Evolutionary conservation across 1,140 invertebrate species (phyloP).

Genomic region (Drosophila pseudoobscura): DNA sequence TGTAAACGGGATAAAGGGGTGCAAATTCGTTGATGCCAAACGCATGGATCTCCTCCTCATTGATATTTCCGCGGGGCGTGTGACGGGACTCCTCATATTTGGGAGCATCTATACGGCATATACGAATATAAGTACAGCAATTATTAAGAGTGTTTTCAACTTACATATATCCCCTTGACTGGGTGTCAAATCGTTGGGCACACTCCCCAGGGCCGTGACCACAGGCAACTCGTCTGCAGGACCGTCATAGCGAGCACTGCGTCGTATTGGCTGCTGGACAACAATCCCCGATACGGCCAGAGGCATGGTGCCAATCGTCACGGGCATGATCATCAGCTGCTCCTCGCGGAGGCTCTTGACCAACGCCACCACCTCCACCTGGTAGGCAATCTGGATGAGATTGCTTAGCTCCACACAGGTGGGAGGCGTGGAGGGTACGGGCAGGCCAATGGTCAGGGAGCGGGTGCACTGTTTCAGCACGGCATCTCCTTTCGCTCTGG

Average conservation of each 20-base stretch:
- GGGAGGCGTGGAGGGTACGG: slow-evolving; percentile 88
- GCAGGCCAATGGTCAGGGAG: slow-evolving; percentile 80
- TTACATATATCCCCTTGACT: slow-evolving; percentile 53
- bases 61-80: slow-evolving; percentile 68
- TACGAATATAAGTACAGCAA: background rate
- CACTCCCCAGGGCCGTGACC: slow-evolving; percentile 39
- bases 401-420: slow-evolving; percentile 87
- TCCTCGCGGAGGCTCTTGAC: slow-evolving; percentile 83
- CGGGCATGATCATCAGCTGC: slow-evolving; percentile 83
- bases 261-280: slow-evolving; percentile 64
- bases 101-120: slow-evolving; percentile 52
- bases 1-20: slow-evolving; percentile 78
- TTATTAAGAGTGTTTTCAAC: background rate
- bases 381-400: slow-evolving; percentile 87
- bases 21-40: slow-evolving; percentile 73
- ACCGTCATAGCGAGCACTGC: slow-evolving; percentile 57
- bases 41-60: slow-evolving; percentile 74
- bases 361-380: slow-evolving; percentile 85
- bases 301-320: slow-evolving; percentile 86
- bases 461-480: slow-evolving; percentile 83
- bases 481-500: slow-evolving; percentile 84
- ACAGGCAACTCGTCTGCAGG: slow-evolving; percentile 53
- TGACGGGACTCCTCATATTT: slow-evolving; percentile 68
- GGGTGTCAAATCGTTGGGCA: slow-evolving; percentile 34
- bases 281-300: slow-evolving; percentile 57